A percentile compares a stretch with the other conserved stretches of the same genome.
phyloP scores from a whole-genome alignment of 2,113 vertebrate species.

The Empidonax traillii region DNA sequence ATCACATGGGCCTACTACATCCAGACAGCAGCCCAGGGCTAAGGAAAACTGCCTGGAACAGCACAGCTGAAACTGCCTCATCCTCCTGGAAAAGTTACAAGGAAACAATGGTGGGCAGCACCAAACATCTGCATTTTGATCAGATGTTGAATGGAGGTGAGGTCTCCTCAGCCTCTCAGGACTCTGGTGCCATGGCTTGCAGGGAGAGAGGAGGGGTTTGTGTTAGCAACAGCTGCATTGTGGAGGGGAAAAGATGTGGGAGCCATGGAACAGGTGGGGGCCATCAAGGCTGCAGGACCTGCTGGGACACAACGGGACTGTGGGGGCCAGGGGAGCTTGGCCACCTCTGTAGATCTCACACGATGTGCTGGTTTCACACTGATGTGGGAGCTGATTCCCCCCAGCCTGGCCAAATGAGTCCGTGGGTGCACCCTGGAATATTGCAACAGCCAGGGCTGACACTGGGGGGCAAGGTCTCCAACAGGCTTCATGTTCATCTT shows the following conservation, averaged over 20 bases:
- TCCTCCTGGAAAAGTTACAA: neutral
- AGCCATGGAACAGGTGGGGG: neutral
- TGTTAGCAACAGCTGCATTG: fast-evolving
- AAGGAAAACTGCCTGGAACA: neutral
- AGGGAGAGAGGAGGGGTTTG: neutral
- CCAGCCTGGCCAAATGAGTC: neutral
- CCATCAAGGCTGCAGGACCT: neutral
- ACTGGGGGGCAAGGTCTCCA: neutral
- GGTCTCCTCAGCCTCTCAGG: neutral
- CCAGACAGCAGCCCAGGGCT: neutral
- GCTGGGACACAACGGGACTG: neutral
- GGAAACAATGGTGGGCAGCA: neutral
- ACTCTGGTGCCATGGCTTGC: neutral
- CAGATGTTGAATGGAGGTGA: neutral
- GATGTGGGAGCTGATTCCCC: too few species aligned
- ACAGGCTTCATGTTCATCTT: neutral
- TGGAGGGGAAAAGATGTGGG: neutral
- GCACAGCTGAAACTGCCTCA: neutral
- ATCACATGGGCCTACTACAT: neutral
- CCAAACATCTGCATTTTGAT: neutral
- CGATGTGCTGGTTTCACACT: fast-evolving
- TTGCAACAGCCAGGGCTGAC: neutral
- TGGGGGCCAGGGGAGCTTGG: neutral
- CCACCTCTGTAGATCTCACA: neutral
- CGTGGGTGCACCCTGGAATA: neutral